These are phyloP conservation scores for Erebia ligea DNA, from an alignment of 2,888 invertebrate species.

Conservation along the genomic window DNA sequence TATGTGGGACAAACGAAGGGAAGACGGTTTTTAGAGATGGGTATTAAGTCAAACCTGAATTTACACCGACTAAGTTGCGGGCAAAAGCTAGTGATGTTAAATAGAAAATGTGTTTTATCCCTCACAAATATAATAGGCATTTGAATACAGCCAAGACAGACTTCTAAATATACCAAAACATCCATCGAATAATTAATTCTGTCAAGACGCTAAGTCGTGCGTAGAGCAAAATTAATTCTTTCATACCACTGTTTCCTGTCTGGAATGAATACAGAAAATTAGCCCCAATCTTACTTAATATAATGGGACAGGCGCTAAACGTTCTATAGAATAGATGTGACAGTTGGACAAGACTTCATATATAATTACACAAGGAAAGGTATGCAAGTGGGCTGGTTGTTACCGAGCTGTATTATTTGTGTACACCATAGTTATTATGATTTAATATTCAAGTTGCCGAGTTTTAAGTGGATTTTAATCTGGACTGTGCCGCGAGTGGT, in stretches of 20 bases:
- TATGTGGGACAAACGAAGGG: too few species aligned
- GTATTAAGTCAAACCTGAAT: not conserved
- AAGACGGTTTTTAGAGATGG: too few species aligned
- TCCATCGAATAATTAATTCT: conserved; percentile 29
- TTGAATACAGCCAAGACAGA: conserved; percentile 8
- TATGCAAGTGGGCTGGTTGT: conserved; percentile 29
- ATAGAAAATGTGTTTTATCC: not conserved
- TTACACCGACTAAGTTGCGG: not conserved
- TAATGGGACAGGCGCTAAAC: conserved; percentile 38
- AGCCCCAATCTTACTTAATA: conserved; percentile 30
- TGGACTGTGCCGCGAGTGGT: not conserved
- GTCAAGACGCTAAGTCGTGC: conserved; percentile 34
- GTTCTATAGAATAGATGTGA: conserved; percentile 34
- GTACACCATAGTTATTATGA: conserved; percentile 28
- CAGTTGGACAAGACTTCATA: conserved; percentile 33
- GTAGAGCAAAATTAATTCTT: conserved; percentile 30
- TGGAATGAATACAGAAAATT: conserved; percentile 34
- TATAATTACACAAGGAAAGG: conserved; percentile 37
- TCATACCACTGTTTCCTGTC: conserved; percentile 34
- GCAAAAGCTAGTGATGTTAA: not conserved
- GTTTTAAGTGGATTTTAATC: conserved; percentile 10
- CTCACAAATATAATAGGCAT: not conserved
- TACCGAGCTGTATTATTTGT: conserved; percentile 12
- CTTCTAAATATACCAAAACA: conserved; percentile 9
- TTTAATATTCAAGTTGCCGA: conserved; percentile 2